Evolutionary conservation across 2,797 vertebrate species (phyloP), one percentile per base, ranked within the genome.

Genomic region (Kryptolebias ocellatus): DNA sequence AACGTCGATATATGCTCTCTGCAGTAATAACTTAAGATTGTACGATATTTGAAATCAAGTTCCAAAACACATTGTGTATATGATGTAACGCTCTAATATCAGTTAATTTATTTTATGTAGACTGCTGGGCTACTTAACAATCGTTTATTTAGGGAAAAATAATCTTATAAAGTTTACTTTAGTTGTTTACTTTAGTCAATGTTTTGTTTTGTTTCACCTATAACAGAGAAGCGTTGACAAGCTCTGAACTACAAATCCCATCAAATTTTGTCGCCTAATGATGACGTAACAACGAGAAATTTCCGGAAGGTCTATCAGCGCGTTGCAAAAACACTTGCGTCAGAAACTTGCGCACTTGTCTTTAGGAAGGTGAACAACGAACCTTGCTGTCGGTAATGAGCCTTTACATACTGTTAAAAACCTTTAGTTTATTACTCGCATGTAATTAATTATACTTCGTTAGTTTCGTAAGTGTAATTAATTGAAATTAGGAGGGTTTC

Each of bases 261-360:
- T 0, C 6, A 14, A 14, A 42, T 9, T 15, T 20, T 50, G 91
- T 86, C 84, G 77, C 87, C 5, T 7, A 0, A 8, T 69, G 60
- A 74, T 89, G 86, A 90, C 84, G 90, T 4, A 34, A 2, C 0
- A 15, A 0, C 0, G 2, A 46, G 78, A 83, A 81, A 42, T 52
- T 90, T 92, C 91, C 67, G 27, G 87, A 92, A 86, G 70, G 15
- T 39, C 20, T 45, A 54, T 53, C 17, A 24, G 44, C 7, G 12
- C 20, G 74, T 88, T 89, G 50, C 63, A 69, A 67, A 34, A 81
- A 74, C 60, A 69, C 1, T 88, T 91, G 74, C 87, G 85, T 94
- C 90, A 90, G 74, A 69, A 66, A 60, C 0, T 67, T 74, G 84
- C 88, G 86, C 82, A 83, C 7, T 72, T 67, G 1, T n/a, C 2